These are phyloP conservation scores for Piezodorus guildinii DNA, from an alignment of 1,140 invertebrate genomes.

Conservation along the genomic window DNA sequence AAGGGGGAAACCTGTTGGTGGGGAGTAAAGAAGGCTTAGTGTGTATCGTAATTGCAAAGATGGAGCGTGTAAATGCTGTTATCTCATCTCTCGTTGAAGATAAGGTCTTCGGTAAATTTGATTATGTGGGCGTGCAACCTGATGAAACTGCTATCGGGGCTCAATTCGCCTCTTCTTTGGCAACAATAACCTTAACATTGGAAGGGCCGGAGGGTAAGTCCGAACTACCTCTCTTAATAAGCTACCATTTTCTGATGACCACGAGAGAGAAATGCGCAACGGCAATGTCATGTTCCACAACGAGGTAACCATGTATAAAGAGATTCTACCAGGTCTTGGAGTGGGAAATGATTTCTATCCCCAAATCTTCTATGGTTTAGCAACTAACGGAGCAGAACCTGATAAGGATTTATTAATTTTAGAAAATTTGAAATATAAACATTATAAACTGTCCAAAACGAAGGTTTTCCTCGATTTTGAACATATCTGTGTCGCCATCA, in stretches of 20 bases:
- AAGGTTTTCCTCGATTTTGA: neutral
- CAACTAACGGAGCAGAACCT: neutral
- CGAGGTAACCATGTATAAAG: neutral
- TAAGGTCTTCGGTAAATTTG: no score
- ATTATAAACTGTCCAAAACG: neutral
- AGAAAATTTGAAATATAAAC: neutral
- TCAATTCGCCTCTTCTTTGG: no score
- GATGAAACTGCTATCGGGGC: no score
- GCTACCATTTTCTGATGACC: neutral
- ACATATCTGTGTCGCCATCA: neutral
- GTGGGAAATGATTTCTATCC: neutral
- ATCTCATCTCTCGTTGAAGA: no score
- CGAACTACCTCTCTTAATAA: neutral
- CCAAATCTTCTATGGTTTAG: neutral
- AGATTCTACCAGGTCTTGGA: neutral
- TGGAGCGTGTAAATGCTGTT: no score
- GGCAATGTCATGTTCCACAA: neutral
- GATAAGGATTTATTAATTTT: neutral
- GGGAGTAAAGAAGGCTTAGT: no score
- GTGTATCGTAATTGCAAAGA: no score
- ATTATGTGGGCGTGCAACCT: no score
- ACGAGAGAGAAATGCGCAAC: neutral
- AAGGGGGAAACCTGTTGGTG: no score
- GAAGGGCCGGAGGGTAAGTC: no score
- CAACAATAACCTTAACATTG: no score